Conservation (phyloP, 2,797 vertebrate genomes). For the Pantherophis vulpinus region DNA sequence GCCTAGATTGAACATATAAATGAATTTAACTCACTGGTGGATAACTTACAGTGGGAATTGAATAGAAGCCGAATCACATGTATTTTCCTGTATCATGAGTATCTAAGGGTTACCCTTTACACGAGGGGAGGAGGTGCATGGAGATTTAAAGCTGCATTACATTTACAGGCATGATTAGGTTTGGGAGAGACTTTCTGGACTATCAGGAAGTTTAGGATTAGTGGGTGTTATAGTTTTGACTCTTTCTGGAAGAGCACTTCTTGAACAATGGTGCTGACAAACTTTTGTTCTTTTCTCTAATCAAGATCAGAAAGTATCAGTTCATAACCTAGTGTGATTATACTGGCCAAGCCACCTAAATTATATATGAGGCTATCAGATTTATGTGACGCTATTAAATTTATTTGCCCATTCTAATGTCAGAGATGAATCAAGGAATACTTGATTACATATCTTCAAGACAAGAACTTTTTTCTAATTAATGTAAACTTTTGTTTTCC, state of each 20-base stretch:
- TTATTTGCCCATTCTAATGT: not conserved
- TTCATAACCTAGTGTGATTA: not conserved
- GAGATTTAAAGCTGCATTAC: not conserved
- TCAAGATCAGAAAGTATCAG: not conserved
- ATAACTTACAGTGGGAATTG: not conserved
- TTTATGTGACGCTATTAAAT: not conserved
- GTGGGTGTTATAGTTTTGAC: not conserved
- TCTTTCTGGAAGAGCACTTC: not conserved
- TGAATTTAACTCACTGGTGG: not conserved
- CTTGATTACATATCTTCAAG: not conserved
- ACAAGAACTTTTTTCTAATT: not conserved
- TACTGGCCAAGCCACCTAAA: not conserved
- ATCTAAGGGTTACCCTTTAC: not conserved
- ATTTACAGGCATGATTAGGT: not conserved
- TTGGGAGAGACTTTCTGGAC: not conserved
- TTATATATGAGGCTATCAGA: not conserved
- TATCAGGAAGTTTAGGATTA: not conserved
- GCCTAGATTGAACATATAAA: not conserved
- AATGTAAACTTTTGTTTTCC: conserved; percentile 30
- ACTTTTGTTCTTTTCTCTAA: not conserved
- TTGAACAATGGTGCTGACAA: not conserved
- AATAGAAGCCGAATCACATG: not conserved
- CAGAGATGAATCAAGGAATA: not conserved
- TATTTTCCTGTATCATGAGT: not conserved
- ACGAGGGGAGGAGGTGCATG: not conserved